A percentile compares a stretch with the other conserved stretches of the same genome.
Evolutionary conservation across 2,113 vertebrate species (phyloP).

Genomic region (Grammomys dolichurus): DNA sequence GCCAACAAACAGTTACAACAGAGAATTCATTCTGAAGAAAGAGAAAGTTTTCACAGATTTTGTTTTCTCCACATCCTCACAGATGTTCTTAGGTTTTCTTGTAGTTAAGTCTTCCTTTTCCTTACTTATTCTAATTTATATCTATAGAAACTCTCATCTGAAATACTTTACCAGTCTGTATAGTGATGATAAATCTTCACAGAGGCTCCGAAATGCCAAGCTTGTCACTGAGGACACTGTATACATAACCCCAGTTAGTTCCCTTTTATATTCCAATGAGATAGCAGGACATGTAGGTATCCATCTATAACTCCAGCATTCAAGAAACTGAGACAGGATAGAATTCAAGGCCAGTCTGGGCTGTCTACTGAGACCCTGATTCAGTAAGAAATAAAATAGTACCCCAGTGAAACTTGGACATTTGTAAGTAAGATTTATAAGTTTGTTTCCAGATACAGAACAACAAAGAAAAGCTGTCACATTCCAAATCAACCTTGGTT

Average conservation of each 20-base stretch:
- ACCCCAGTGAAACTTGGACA: not conserved
- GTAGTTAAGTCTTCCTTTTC: not conserved
- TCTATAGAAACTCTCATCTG: not conserved
- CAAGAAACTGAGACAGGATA: not conserved
- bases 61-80: not conserved
- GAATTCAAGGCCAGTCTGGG: not conserved
- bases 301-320: not conserved
- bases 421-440: not conserved
- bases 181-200: not conserved
- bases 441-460: not conserved
- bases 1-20: not conserved
- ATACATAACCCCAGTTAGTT: not conserved
- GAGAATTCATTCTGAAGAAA: not conserved
- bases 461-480: not conserved
- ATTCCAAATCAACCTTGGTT: not conserved
- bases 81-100: not conserved
- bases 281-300: not conserved
- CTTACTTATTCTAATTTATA: not conserved
- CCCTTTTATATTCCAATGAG: not conserved
- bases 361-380: not conserved
- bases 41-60: not conserved
- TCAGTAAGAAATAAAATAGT: not conserved
- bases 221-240: not conserved
- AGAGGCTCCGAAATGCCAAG: not conserved
- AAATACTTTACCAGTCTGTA: not conserved